Evolutionary conservation across 2,113 vertebrate genomes (phyloP).

Genomic region (Rattus norvegicus): DNA sequence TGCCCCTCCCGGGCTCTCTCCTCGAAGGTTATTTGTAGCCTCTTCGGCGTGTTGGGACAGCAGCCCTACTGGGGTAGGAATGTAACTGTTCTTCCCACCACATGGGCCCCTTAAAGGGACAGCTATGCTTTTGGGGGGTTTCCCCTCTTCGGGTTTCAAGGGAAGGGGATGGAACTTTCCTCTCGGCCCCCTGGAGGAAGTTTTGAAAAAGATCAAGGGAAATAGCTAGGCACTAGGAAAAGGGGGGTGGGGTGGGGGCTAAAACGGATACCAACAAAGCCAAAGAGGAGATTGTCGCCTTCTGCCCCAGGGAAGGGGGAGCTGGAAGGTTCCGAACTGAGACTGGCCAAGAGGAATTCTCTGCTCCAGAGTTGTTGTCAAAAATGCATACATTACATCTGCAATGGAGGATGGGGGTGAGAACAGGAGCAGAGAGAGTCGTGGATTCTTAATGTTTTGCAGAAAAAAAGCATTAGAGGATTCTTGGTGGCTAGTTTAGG

Average conservation of each 20-base stretch:
- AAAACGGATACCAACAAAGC: constrained; percentile 77
- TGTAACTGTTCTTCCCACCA: constrained; percentile 90
- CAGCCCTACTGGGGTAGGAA: constrained; percentile 91
- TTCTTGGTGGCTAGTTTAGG: not conserved
- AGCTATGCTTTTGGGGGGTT: constrained; percentile 80
- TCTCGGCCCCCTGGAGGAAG: constrained; percentile 80
- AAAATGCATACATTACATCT: constrained; percentile 21
- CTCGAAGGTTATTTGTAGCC: constrained; percentile 86
- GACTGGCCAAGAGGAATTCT: constrained; percentile 45
- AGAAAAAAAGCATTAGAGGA: not conserved
- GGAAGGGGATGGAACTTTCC: constrained; percentile 76
- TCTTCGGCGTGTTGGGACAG: constrained; percentile 94
- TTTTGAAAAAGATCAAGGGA: constrained; percentile 82
- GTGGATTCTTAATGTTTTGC: constrained; percentile 22
- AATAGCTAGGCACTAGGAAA: constrained; percentile 60
- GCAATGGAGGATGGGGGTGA: not conserved
- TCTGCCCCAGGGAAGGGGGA: constrained; percentile 63
- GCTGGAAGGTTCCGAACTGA: constrained; percentile 60
- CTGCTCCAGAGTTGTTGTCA: constrained; percentile 70
- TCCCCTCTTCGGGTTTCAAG: constrained; percentile 46
- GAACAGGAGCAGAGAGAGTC: not conserved
- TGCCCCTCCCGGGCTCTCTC: constrained; percentile 55
- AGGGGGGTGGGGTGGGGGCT: not conserved
- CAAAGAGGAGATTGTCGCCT: constrained; percentile 70
- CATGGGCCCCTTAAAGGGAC: constrained; percentile 89